Evolutionary conservation across 1,140 invertebrate genomes (phyloP), one percentile per base, ranked within the genome.

Genomic region (Drosophila ficusphila): DNA sequence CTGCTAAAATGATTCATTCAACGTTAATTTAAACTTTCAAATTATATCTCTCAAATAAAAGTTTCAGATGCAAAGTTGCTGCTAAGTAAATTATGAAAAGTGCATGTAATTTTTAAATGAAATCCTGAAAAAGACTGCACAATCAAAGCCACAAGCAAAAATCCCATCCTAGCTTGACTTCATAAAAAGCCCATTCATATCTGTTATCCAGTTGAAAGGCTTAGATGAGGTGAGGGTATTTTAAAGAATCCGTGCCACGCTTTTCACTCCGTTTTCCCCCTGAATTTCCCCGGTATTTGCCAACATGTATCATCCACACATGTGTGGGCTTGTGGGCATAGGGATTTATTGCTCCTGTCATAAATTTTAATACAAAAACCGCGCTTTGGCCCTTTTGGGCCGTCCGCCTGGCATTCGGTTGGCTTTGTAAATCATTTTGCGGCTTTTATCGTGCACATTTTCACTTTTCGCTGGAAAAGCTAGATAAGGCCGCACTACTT

Each of bases 381-480:
- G 51, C 60, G 57, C 53, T 60, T 47, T 38, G 57, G 54, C 51
- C 54, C 34, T 25, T 54, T 57, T 53, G 31, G 34, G 18, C 36
- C 27, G 19, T 33, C 34, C 31, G 49, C 19, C 44, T 57, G 39
- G 27, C 25, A 39, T 38, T 39, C 12, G 23, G 38, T 62, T 72
- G 53, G 79, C 54, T 85, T 62, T 79, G 69, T 61, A 83, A 83
- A 83, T 83, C 73, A 83, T 85, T 83, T 85, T 67, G 58, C 38
- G 75, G 60, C 62, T 56, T 83, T 83, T 85, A 83, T 83, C 79
- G 57, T 23, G 70, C 56, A 53, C 44, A 79, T 79, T 83, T 83
- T 82, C 79, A 82, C 75, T 79, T 78, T 83, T 82, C 34, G 36
- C 69, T 34, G 41, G 42, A 56, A 41, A 14, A 16, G 7, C 39